Base-by-base conservation (phyloP, 2,797 vertebrate species). In the Cryptoprocta ferox region DNA sequence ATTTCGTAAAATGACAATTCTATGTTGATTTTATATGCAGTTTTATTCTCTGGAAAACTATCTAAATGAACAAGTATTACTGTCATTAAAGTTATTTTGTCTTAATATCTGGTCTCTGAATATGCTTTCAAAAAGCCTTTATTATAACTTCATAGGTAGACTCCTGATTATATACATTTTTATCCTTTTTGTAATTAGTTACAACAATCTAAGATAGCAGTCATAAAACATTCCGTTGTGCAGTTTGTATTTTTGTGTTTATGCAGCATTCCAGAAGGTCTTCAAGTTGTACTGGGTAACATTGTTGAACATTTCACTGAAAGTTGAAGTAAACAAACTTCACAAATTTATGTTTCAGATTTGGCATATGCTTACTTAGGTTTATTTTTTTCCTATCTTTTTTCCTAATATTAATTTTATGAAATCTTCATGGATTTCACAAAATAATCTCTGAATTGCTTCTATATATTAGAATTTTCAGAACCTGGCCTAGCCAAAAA, bases 231-330 rank as follows among this genome's bases (percentile, higher is more conserved):
- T 48, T 84, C 56, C 45, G 28, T 24, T 76, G 1, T 42, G 35
- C 42, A 13, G 39, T 94, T n/a, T 82, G 15, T 61, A 81, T 92
- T 39, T 96, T 78, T 96, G 26, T 92, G 30, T 88, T 94, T 78
- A 42, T 37, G 50, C 28, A 88, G 19, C 48, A 82, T 85, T 82
- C 21, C 70, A 68, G 48, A 96, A 82, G 3, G 35, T 39, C 19
- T 95, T 68, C 21, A 71, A 71, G 45, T 63, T 65, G 3, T 2
- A n/a, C 5, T 59, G 14, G 26, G 6, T 80, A 10, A 59, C 16
- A 92, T 0, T 63, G 14, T 83, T 84, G 76, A 87, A 2, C 18
- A 81, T 81, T 76, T 92, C 66, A 73, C 8, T 92, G 12, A 19
- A 82, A 86, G 92, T 28, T 30, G 11, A 39, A 83, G 48, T 32